Evolutionary conservation across 2,113 vertebrate species (phyloP).

Genomic region (Neofelis nebulosa): DNA sequence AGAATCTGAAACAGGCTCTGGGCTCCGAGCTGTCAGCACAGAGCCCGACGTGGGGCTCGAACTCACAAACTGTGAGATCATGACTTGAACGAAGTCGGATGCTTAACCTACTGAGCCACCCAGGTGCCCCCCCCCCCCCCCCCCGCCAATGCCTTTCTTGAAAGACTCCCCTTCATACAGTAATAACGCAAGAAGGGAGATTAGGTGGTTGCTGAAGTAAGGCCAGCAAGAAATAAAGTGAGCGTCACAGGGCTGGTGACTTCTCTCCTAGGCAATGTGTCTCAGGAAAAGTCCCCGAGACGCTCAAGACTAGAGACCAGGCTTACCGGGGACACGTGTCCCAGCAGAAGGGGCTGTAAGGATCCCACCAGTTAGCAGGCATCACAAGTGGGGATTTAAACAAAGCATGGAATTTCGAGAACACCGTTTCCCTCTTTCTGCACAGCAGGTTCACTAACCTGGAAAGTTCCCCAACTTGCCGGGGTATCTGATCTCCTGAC

Average conservation of each 20-base stretch:
- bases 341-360: background rate
- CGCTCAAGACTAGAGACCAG: background rate
- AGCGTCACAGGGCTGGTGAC: background rate
- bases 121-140: too few species aligned
- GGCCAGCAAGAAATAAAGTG: background rate
- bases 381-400: background rate
- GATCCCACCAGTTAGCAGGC: background rate
- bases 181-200: background rate
- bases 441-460: too few species aligned
- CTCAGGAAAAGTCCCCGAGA: background rate
- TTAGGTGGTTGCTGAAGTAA: background rate
- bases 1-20: too few species aligned
- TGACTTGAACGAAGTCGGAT: too few species aligned
- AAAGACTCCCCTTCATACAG: rapidly evolving
- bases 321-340: rapidly evolving
- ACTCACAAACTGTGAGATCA: too few species aligned
- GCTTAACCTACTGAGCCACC: too few species aligned
- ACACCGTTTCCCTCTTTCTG: background rate
- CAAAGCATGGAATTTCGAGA: background rate
- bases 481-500: background rate
- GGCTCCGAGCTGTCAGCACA: too few species aligned
- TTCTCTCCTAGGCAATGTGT: background rate
- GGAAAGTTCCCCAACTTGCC: background rate
- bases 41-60: too few species aligned
- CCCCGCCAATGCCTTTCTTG: background rate